A percentile compares a stretch with the other conserved stretches of the same genome.
Conservation (phyloP, 2,888 invertebrate genomes). For the Scaptomyza caliginosa region DNA sequence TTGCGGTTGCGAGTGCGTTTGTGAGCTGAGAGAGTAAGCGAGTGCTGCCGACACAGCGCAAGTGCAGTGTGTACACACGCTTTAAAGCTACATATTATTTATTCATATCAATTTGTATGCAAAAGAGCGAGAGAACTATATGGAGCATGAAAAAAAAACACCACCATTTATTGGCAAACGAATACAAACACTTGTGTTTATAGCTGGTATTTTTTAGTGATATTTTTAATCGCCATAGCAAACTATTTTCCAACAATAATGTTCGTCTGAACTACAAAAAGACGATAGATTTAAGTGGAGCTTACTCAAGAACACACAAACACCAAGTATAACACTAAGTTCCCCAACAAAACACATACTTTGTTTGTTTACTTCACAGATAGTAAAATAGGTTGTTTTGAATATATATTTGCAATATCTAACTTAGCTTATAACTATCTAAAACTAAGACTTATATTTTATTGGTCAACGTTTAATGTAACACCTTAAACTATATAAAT, state of each 20-base stretch:
- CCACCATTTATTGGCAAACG: slow-evolving; percentile 24
- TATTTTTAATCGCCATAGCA: slow-evolving; percentile 7
- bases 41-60: slow-evolving; percentile 31
- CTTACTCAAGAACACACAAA: too few species aligned
- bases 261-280: too few species aligned
- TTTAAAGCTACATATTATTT: slow-evolving; percentile 11
- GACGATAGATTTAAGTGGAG: background rate
- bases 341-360: background rate
- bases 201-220: slow-evolving; percentile 49
- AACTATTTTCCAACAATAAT: background rate
- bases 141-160: background rate
- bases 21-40: slow-evolving; percentile 46
- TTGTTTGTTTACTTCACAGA: background rate
- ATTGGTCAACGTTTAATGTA: background rate
- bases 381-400: background rate
- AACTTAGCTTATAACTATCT: background rate
- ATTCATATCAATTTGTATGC: slow-evolving; percentile 2
- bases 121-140: slow-evolving; percentile 40
- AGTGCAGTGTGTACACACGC: slow-evolving; percentile 58
- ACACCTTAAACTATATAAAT: background rate
- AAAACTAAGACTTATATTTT: background rate
- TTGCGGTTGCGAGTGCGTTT: slow-evolving; percentile 63
- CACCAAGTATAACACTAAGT: background rate
- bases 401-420: background rate
- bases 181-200: slow-evolving; percentile 18